A percentile compares a stretch with the other conserved stretches of the same genome.
Evolutionary conservation across 2,797 vertebrate genomes (phyloP).

Genomic region (Phrynocephalus forsythii): DNA sequence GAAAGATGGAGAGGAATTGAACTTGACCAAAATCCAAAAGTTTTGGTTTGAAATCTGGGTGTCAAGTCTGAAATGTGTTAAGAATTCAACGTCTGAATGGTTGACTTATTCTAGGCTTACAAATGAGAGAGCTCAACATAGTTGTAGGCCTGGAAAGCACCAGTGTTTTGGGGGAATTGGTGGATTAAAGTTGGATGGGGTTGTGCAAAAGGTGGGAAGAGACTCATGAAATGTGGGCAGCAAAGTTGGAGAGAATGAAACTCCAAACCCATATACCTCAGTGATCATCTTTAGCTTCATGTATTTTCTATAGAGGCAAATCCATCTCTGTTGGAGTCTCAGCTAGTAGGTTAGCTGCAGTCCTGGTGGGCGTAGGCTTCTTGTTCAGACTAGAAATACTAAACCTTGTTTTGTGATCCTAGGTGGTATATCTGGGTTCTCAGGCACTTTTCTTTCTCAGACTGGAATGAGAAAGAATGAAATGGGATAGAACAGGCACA

Average conservation of each 20-base stretch:
- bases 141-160: not conserved
- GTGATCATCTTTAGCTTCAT: not conserved
- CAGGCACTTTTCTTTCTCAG: too few relatives aligned
- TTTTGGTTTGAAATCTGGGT: not conserved
- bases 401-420: not conserved
- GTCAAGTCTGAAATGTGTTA: not conserved
- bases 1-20: not conserved
- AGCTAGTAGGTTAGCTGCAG: not conserved
- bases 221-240: too few relatives aligned
- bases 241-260: too few relatives aligned
- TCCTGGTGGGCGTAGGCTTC: not conserved
- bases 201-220: not conserved
- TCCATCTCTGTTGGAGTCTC: not conserved
- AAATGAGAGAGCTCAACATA: not conserved
- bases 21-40: not conserved
- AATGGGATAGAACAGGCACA: not conserved
- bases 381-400: not conserved
- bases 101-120: not conserved
- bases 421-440: not conserved
- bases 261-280: too few relatives aligned
- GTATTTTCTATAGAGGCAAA: not conserved
- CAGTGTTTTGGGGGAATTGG: not conserved
- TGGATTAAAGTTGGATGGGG: not conserved
- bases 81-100: not conserved
- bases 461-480: not conserved